Evolutionary conservation across 2,888 invertebrate species (phyloP), one percentile per base, ranked within the genome.

Genomic region (Acrobasis suavella): DNA sequence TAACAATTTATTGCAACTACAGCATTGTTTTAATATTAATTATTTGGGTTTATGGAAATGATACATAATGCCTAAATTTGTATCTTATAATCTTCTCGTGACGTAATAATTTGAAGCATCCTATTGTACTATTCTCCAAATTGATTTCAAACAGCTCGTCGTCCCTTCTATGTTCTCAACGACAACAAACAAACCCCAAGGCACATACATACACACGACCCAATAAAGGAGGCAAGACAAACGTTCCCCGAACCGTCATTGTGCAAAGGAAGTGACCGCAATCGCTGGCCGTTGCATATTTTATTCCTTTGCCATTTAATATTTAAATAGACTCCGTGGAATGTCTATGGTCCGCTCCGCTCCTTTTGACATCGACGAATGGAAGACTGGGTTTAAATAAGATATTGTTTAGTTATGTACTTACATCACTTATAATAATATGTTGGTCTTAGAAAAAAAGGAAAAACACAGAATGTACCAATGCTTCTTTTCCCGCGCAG

Each of bases 291-390:
- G 38, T 60, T 60, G 60, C 60, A 60, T 60, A 60, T 60, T 60
- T 60, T 51, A 60, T 60, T 60, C 50, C 49, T 50, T 50, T 51
- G 46, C 58, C 59, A 42, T 63, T 65, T 62, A 65, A 67, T 67
- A 63, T 65, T 67, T 62, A 60, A 64, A 64, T 16, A 55, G 65
- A 50, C 59, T 54, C 50, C 60, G 37, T 59, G 46, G 46, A 46
- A 14, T 52, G 51, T 42, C 22, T 32, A 32, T 32, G 8, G 32
- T 32, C 39, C 50, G 12, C 59, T 32, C 39, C 50, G 12, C 59
- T 2, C 16, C 59, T 46, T 46, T 9, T 51, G 39, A 42, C 56
- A 15, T 55, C 10, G 55, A 39, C 38, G 32, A 32, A 22, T 22
- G n/a, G 22, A 22, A 22, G 42, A 42, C 12, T 46, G n/a, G 7